A percentile compares a stretch with the other conserved stretches of the same genome.
Evolutionary conservation across 2,113 vertebrate species (phyloP).

Genomic region (Prolemur simus): DNA sequence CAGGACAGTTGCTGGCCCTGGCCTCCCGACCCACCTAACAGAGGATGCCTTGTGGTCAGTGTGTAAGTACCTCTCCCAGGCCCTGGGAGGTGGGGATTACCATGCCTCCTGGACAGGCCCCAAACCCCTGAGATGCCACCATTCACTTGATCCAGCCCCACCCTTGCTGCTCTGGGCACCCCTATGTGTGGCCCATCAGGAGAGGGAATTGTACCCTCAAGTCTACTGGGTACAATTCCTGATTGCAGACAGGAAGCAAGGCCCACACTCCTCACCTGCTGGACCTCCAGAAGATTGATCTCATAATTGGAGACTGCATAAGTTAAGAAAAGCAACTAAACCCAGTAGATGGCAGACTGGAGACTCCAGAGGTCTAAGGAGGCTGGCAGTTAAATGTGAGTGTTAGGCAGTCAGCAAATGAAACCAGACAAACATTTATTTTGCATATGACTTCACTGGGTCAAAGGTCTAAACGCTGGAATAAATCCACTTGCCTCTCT

Average conservation of each 20-base stretch:
- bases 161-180: not conserved
- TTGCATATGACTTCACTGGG: not conserved
- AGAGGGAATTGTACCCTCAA: not conserved
- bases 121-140: not conserved
- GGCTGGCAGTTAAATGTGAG: not conserved
- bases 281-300: not conserved
- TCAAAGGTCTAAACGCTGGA: not conserved
- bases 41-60: not conserved
- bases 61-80: not conserved
- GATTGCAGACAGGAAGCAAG: not conserved
- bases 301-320: not conserved
- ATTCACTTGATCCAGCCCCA: not conserved
- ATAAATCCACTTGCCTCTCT: not conserved
- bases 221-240: not conserved
- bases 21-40: not conserved
- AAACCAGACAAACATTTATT: slow-evolving; percentile 64
- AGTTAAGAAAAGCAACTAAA: not conserved
- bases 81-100: not conserved
- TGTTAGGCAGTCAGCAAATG: not conserved
- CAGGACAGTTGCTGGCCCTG: not conserved
- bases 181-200: rapidly evolving
- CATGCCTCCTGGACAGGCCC: not conserved
- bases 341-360: not conserved
- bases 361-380: not conserved
- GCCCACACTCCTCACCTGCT: not conserved